Evolutionary conservation across 2,113 vertebrate species (phyloP).

Genomic region (Oreamnos americanus): DNA sequence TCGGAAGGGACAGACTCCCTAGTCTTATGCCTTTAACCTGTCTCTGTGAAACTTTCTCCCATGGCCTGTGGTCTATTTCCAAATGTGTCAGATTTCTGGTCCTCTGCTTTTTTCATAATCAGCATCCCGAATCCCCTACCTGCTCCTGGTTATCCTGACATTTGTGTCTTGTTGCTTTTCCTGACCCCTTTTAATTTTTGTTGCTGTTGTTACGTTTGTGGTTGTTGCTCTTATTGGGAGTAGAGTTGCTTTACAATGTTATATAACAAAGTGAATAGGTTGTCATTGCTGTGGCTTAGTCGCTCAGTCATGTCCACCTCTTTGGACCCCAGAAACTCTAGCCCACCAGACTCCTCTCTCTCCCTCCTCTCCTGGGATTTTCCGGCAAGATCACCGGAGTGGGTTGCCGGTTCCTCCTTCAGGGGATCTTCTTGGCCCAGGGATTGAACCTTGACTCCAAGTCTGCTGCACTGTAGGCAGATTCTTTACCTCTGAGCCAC

Average conservation of each 20-base stretch:
- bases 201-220: not conserved
- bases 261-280: not conserved
- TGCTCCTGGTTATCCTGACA: not conserved
- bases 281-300: not conserved
- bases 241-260: not conserved
- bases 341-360: not conserved
- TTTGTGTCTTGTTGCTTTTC: not conserved
- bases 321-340: not conserved
- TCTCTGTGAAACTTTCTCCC: not conserved
- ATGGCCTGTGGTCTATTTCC: not conserved
- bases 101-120: not conserved
- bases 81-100: not conserved
- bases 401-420: not conserved
- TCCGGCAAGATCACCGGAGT: not conserved
- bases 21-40: not conserved
- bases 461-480: not conserved
- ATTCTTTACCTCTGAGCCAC: not conserved
- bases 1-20: not conserved
- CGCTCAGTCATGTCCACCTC: not conserved
- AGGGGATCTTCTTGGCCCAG: not conserved
- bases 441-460: not conserved
- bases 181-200: not conserved
- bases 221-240: not conserved
- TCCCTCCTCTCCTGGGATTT: not conserved
- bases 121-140: not conserved